Evolutionary conservation across 1,140 invertebrate genomes (phyloP), one percentile per base, ranked within the genome.

Genomic region (Euwallacea fornicatus): DNA sequence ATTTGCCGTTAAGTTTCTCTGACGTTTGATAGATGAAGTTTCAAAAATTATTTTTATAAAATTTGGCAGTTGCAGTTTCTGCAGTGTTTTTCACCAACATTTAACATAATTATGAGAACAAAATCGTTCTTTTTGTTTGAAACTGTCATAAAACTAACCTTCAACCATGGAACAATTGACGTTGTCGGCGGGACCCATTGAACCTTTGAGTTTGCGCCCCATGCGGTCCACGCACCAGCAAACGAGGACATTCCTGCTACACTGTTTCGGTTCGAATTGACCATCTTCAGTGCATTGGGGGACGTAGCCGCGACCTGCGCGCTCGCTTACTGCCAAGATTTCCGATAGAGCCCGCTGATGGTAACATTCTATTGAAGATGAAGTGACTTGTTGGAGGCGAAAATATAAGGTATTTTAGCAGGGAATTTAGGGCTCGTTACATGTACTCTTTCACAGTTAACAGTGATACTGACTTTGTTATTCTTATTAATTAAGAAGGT

Each of bases 161-260:
- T 84, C 72, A 77, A 78, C 7, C 76, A 78, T 7, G 75, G 82
- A 21, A 78, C 93, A 95, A 68, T 88, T 83, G 0, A 93, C 89
- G 46, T 83, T 85, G 7, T 88, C 85, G 0, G 91, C 86, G 0
- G 91, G 88, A 8, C 91, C 92, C 88, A 94, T 93, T 1, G 90
- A 88, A 0, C 91, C 89, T 54, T 87, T 86, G 15, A 91, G 83
- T 79, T 94, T 93, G 76, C 89, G 86, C 0, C 93, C 93, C 8
- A 87, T 85, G 21, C 85, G 76, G 78, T 93, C 90, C 0, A 94
- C 93, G 77, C 93, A 95, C 93, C 93, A 95, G 80, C 93, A 95
- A 71, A 94, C 91, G 1, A 93, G 79, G 13, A 90, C 90, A 79
- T 94, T 94, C 54, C 90, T 84, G 2, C 92, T 93, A 78, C 93